A percentile compares a stretch with the other conserved stretches of the same genome.
phyloP scores from a whole-genome alignment of 2,113 vertebrate genomes.

The Okapia johnstoni region DNA sequence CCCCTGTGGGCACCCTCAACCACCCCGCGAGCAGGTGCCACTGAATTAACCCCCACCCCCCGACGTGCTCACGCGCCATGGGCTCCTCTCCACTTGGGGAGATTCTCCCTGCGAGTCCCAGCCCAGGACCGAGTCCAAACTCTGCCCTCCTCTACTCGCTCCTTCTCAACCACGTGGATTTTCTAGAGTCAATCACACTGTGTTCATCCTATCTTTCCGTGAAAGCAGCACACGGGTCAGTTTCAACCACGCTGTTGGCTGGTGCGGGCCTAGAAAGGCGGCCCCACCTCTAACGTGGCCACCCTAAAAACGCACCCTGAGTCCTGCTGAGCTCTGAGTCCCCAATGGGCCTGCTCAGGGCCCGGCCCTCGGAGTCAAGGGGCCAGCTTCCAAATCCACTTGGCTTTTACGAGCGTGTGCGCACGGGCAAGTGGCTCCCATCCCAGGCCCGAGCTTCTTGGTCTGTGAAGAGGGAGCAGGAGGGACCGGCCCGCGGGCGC shows the following conservation, averaged over 20 bases:
- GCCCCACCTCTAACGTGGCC: background rate
- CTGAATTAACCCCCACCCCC: background rate
- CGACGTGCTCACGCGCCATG: accelerated
- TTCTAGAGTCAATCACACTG: accelerated
- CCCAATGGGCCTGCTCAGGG: accelerated
- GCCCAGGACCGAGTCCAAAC: background rate
- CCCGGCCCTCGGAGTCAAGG: background rate
- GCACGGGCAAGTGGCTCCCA: accelerated
- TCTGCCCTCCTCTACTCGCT: accelerated
- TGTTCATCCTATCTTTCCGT: background rate
- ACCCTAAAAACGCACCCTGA: background rate
- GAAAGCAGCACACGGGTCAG: background rate
- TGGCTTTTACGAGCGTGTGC: accelerated
- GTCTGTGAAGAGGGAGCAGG: accelerated
- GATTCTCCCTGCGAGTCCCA: background rate
- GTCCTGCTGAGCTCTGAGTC: background rate
- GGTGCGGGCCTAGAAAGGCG: background rate
- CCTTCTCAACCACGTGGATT: background rate
- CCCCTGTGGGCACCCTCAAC: accelerated
- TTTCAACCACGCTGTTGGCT: too few relatives aligned
- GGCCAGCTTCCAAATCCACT: background rate
- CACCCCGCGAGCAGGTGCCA: accelerated
- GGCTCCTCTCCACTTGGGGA: background rate
- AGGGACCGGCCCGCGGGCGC: accelerated
- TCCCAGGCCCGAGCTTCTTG: accelerated